phyloP scores from a whole-genome alignment of 1,140 invertebrate species.

The Drosophila quadrilineata region DNA sequence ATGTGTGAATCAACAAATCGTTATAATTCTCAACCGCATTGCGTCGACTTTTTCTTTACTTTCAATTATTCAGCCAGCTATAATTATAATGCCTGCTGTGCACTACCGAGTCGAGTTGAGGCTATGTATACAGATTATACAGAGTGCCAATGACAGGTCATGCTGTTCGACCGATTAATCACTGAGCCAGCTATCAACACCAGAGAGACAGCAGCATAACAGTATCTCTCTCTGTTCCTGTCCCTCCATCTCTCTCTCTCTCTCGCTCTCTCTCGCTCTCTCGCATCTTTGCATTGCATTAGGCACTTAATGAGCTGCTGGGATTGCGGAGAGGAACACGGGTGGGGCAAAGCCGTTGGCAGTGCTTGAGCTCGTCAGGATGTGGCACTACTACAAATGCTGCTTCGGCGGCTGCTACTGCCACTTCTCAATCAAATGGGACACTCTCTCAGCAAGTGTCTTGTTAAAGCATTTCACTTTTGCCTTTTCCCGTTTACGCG shows the following conservation, averaged over 20 bases:
- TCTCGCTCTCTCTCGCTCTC: not conserved
- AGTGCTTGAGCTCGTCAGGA: conserved; percentile 5
- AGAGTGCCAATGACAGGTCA: conserved; percentile 26
- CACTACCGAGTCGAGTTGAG: no score
- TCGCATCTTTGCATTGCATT: not conserved
- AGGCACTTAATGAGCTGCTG: conserved; percentile 3
- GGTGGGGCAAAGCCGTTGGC: not conserved
- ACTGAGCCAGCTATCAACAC: conserved; percentile 18
- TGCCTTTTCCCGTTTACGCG: conserved; percentile 13
- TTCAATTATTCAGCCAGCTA: conserved; percentile 1
- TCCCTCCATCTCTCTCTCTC: not conserved
- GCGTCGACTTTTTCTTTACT: not conserved
- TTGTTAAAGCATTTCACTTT: conserved; percentile 24
- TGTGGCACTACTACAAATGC: no score
- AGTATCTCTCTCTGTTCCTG: not conserved
- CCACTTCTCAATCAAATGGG: conserved; percentile 29
- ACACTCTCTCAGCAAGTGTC: conserved; percentile 26
- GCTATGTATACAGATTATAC: conserved; percentile 24
- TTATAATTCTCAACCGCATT: not conserved
- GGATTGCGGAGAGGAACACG: no score
- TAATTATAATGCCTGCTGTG: conserved; percentile 21
- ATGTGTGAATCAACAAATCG: not conserved
- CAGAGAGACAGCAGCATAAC: not conserved
- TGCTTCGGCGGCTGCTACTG: not conserved
- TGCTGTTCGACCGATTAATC: conserved; percentile 30